Evolutionary conservation across 2,888 invertebrate genomes (phyloP), one percentile per base, ranked within the genome.

Genomic region (Siphlonurus alternatus): DNA sequence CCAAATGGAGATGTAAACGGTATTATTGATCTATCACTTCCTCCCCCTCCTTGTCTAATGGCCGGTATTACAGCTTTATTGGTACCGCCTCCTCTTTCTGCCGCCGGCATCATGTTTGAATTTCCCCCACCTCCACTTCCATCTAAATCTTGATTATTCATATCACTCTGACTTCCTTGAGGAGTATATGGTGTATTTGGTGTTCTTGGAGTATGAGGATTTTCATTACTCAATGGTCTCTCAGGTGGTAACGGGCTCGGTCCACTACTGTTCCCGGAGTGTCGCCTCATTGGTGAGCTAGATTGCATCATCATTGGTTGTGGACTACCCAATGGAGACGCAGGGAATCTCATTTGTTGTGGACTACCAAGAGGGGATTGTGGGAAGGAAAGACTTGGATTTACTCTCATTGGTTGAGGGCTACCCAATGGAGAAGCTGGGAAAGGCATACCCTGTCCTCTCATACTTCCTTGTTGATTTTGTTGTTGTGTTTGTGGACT

Each of bases 201-300:
- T 5, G 77, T 78, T 66, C 79, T 72, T 3, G 81, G 80, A 1
- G 81, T 81, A 56, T 77, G 72, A 3, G 82, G 81, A 72, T 82
- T 83, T 68, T 82, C 82, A 1, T 81, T 79, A 69, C 81, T 82
- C 63, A 78, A 80, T 0, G 83, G 83, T 64, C 82, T 73, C 67
- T 83, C 83, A 0, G 81, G 80, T 74, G 80, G 79, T 2, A 79
- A 78, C 2, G 79, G 79, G 53, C 80, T 79, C 65, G 78, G 79
- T 61, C 71, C 72, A 53, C 73, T 69, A 65, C 76, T 77, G 63
- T 78, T 80, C 23, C 78, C 80, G 18, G 76, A 80, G 15, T 82
- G 80, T 65, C 82, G 64, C 19, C 70, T 66, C 70, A 70, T 71
- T 23, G 69, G 72, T 19, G 68, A 72, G 18, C 59, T 61, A 5